Evolutionary conservation across 2,797 vertebrate genomes (phyloP).

Genomic region (Hippocampus kuda): DNA sequence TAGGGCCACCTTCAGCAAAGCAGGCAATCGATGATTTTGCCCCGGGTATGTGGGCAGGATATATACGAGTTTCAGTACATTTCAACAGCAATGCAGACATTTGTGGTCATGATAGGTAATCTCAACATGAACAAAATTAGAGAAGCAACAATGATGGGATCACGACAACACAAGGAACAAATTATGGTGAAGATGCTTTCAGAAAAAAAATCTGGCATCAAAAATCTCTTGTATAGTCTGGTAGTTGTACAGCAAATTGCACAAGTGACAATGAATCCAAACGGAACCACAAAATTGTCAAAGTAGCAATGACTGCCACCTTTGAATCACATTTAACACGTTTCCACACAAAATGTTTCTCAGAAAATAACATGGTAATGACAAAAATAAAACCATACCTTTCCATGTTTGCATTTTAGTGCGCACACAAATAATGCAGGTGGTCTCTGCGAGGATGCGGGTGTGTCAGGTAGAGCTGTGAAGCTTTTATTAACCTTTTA

Average conservation of each 20-base stretch:
- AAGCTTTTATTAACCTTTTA: not conserved
- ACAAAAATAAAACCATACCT: constrained; percentile 8
- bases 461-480: not conserved
- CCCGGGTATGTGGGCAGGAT: constrained; percentile 25
- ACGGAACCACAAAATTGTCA: too few species aligned
- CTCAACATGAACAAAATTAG: too few species aligned
- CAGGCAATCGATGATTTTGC: constrained; percentile 39
- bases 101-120: too few species aligned
- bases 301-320: too few species aligned
- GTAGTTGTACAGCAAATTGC: too few species aligned
- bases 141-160: too few species aligned
- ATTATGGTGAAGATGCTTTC: too few species aligned
- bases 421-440: not conserved
- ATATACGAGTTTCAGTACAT: too few species aligned
- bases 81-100: too few species aligned
- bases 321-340: not conserved
- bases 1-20: constrained; percentile 49
- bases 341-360: not conserved
- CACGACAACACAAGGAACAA: too few species aligned
- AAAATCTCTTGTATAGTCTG: too few species aligned
- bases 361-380: not conserved
- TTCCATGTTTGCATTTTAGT: not conserved
- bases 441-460: not conserved
- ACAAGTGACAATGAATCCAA: too few species aligned
- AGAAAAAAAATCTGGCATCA: not conserved